These are phyloP conservation scores for Amphipoea oculea DNA, from an alignment of 2,888 invertebrate genomes.

Conservation along the genomic window DNA sequence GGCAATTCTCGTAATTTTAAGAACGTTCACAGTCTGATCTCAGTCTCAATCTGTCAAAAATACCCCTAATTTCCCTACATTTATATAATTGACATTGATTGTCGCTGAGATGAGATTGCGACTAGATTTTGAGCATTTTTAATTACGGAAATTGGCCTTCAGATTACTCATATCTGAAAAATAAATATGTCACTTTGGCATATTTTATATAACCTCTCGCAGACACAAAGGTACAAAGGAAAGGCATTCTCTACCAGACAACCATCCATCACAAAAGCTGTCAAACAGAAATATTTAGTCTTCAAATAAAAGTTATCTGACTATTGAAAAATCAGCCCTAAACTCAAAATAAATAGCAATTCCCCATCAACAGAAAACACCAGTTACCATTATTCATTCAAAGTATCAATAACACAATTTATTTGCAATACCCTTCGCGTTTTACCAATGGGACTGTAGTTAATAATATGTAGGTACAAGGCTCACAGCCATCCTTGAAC, in stretches of 20 bases:
- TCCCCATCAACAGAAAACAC: background rate
- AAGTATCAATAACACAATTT: constrained; percentile 22
- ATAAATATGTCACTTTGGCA: no score
- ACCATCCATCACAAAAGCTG: background rate
- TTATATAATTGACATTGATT: no score
- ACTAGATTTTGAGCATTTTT: no score
- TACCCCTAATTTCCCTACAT: no score
- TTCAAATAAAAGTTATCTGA: background rate
- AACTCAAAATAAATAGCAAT: background rate
- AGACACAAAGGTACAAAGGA: no score
- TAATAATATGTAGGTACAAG: constrained; percentile 37
- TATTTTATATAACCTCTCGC: background rate
- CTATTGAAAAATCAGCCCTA: background rate
- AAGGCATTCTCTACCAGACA: no score
- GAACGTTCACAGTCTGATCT: no score
- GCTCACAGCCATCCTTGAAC: constrained; percentile 47
- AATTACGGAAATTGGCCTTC: no score
- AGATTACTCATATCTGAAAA: no score
- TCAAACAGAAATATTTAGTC: background rate
- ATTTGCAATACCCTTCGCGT: constrained; percentile 44
- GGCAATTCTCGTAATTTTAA: no score
- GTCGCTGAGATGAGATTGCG: no score
- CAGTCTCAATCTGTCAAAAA: no score
- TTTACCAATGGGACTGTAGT: constrained; percentile 35
- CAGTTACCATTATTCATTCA: background rate